These are phyloP conservation scores for Cynodonichthys magdalenae DNA, from an alignment of 2,797 vertebrate species.

Conservation along the genomic window DNA sequence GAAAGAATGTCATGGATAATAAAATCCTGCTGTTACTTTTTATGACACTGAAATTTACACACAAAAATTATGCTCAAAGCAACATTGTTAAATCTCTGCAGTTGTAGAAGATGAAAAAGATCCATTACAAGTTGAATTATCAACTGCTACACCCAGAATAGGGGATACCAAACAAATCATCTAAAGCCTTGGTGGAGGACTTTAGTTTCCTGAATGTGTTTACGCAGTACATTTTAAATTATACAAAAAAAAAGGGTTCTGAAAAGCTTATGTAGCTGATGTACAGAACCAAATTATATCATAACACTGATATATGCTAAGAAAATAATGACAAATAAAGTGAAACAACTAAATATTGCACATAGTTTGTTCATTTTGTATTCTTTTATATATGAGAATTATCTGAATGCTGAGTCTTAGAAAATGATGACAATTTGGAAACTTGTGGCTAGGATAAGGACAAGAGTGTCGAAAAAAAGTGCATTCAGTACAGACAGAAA, in stretches of 20 bases:
- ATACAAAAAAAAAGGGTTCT: conserved; percentile 3
- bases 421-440: conserved; percentile 1
- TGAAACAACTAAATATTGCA: no score
- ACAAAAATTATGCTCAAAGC: not conserved
- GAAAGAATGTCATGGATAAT: not conserved
- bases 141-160: conserved; percentile 20
- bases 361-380: no score
- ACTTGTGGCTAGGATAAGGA: no score
- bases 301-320: not conserved
- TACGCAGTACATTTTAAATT: conserved; percentile 8
- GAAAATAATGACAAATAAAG: no score
- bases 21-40: conserved; percentile 8
- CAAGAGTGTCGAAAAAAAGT: not conserved
- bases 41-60: conserved; percentile 13
- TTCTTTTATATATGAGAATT: conserved; percentile 13
- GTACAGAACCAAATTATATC: conserved; percentile 6
- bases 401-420: conserved; percentile 5
- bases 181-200: conserved; percentile 28
- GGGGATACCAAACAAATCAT: conserved; percentile 2
- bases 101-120: conserved; percentile 21
- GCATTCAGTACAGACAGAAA: conserved; percentile 28
- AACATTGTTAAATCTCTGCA: not conserved
- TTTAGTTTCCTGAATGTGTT: conserved; percentile 10
- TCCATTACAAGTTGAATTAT: conserved; percentile 8
- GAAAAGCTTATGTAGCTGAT: no score